Base-by-base conservation (phyloP, 2,888 invertebrate genomes). In the Dexiosoma caninum region DNA sequence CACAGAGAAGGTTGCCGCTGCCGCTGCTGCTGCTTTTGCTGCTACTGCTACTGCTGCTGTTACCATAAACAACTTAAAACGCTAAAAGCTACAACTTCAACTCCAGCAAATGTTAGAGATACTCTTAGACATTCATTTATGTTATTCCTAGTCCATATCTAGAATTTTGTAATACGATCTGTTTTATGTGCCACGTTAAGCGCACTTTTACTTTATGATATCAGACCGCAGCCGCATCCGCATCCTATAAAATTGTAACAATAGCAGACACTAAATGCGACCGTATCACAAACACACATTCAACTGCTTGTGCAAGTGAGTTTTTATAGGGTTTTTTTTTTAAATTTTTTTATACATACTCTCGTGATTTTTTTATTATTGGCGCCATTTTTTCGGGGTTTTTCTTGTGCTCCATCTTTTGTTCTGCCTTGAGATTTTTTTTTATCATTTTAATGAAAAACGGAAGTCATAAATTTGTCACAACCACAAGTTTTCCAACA, bases 401-500 rank as follows among this genome's bases (percentile, higher is more conserved):
- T 49, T 37, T 40, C 30, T 32, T 46, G 4, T 30, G 35, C 46
- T 37, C 27, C 27, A 46, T 32, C 49, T 42, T 44, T 66, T 72
- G n/a, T n/a, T n/a, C n/a, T n/a, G n/a, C 19, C 32, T 55, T n/a
- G 19, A 30, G 10, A n/a, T n/a, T n/a, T n/a, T 19, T 57, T 14
- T 32, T 14, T n/a, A 32, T 2, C 21, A 2, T 30, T 49, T 57
- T 77, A 70, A 79, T 79, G 76, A 78, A 83, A 82, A 80, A 78
- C 81, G 82, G 80, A 83, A 82, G 83, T 82, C 80, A 80, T 83
- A 83, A 82, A 83, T 82, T 82, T 82, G 83, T 83, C 80, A 78
- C 75, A 78, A 76, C 78, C 81, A 77, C 66, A 64, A 77, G 69
- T 62, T 44, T 80, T 75, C 53, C 30, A 71, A 81, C 57, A 76